Conservation (phyloP, 2,888 invertebrate species). For the Melanotus villosus region DNA sequence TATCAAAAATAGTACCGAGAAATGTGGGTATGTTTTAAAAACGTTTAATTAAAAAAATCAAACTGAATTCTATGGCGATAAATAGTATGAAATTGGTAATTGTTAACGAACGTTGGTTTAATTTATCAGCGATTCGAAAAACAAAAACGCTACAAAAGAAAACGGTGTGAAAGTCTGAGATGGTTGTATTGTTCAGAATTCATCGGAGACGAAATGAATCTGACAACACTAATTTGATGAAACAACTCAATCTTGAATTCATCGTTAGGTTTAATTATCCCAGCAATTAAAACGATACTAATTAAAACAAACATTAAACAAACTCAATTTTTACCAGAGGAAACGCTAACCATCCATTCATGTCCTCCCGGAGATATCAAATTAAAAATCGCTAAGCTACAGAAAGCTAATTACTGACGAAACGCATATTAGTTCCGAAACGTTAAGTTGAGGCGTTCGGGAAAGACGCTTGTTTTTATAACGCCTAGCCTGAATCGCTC, state of each 20-base stretch:
- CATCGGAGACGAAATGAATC: conserved; percentile 24
- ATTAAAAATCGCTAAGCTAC: conserved; percentile 50
- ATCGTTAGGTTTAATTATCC: conserved; percentile 40
- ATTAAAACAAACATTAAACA: conserved; percentile 44
- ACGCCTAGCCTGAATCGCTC: conserved; percentile 60
- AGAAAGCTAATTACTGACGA: conserved; percentile 61
- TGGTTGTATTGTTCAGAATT: not conserved
- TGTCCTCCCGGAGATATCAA: conserved; percentile 48
- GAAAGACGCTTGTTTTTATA: conserved; percentile 59
- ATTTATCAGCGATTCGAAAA: too few species aligned
- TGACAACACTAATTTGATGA: conserved; percentile 39
- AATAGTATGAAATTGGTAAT: too few species aligned
- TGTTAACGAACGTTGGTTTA: too few species aligned
- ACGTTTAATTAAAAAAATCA: too few species aligned
- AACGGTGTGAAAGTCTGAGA: conserved; percentile 8
- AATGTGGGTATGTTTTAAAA: too few species aligned
- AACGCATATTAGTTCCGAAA: conserved; percentile 65
- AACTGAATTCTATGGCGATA: too few species aligned
- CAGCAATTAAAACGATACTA: conserved; percentile 41
- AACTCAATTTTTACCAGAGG: conserved; percentile 33
- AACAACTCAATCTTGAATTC: conserved; percentile 40
- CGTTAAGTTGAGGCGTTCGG: conserved; percentile 61
- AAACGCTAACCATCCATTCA: conserved; percentile 35
- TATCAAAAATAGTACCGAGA: too few species aligned
- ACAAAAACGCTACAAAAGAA: too few species aligned